Evolutionary conservation across 2,113 vertebrate genomes (phyloP).

Genomic region (Salvelinus namaycush): DNA sequence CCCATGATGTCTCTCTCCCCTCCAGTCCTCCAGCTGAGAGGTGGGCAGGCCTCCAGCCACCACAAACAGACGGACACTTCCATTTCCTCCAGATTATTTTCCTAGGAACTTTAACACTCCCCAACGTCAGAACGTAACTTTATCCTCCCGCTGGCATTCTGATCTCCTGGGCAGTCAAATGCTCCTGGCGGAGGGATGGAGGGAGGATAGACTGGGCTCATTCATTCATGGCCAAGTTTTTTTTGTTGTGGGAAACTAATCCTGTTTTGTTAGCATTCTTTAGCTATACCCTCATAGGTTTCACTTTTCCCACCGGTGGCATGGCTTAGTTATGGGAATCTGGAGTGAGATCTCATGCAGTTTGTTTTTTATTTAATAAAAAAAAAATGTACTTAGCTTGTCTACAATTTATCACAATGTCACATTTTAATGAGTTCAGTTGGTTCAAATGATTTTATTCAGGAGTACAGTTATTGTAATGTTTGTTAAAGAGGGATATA

Average conservation of each 20-base stretch:
- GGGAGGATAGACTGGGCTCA: slow-evolving; percentile 63
- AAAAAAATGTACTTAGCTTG: slow-evolving; percentile 25
- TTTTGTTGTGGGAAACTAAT: slow-evolving; percentile 56
- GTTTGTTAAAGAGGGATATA: background rate
- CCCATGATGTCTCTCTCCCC: background rate
- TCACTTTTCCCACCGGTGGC: background rate
- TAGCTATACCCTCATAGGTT: background rate
- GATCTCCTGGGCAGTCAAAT: slow-evolving; percentile 64
- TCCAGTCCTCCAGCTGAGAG: slow-evolving; percentile 62
- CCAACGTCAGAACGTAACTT: slow-evolving; percentile 56
- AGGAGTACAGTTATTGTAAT: background rate
- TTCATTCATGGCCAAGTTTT: slow-evolving; percentile 64
- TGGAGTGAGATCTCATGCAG: background rate
- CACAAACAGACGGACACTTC: slow-evolving; percentile 55
- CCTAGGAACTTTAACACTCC: slow-evolving; percentile 63
- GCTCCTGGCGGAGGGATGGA: slow-evolving; percentile 50
- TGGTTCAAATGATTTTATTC: background rate
- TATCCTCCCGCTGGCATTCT: slow-evolving; percentile 71
- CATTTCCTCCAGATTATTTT: slow-evolving; percentile 67
- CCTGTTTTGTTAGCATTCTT: slow-evolving; percentile 29
- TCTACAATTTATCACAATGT: background rate
- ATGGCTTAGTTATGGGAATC: background rate
- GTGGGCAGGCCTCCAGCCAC: slow-evolving; percentile 57
- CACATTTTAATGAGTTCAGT: background rate
- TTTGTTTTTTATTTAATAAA: background rate